These are phyloP conservation scores for Chromobotia macracanthus DNA, from an alignment of 2,797 vertebrate species.

Conservation along the genomic window DNA sequence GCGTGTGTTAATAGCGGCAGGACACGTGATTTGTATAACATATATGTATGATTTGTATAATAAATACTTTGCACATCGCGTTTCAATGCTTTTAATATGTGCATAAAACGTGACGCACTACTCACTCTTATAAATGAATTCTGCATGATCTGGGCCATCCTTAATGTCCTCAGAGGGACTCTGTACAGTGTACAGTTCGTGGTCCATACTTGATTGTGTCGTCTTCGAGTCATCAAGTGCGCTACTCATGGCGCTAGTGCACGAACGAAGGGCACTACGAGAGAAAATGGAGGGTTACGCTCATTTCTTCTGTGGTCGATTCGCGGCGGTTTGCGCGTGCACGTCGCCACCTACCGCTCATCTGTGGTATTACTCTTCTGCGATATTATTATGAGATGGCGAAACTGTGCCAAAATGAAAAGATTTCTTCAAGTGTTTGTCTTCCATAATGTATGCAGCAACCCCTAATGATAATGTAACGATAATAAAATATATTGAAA, in stretches of 20 bases:
- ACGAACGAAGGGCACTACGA: conserved; percentile 54
- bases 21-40: conserved; percentile 21
- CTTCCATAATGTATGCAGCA: too few relatives aligned
- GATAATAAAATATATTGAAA: too few relatives aligned
- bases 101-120: neutral
- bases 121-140: conserved; percentile 73
- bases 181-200: conserved; percentile 58
- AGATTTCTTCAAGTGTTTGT: too few relatives aligned
- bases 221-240: conserved; percentile 52
- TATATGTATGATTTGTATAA: neutral
- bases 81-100: too few relatives aligned
- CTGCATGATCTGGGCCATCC: conserved; percentile 48
- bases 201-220: conserved; percentile 52
- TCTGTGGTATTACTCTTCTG: neutral
- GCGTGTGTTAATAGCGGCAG: neutral
- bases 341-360: conserved; percentile 1
- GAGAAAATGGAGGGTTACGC: conserved; percentile 51
- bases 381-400: neutral
- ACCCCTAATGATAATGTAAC: too few relatives aligned
- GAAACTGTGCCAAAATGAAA: too few relatives aligned
- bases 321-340: neutral
- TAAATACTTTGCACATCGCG: too few relatives aligned
- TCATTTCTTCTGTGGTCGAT: conserved; percentile 33
- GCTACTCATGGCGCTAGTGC: conserved; percentile 50
- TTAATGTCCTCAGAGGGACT: conserved; percentile 43